Conservation (phyloP, 2,888 invertebrate species). For the Plusia festucae region DNA sequence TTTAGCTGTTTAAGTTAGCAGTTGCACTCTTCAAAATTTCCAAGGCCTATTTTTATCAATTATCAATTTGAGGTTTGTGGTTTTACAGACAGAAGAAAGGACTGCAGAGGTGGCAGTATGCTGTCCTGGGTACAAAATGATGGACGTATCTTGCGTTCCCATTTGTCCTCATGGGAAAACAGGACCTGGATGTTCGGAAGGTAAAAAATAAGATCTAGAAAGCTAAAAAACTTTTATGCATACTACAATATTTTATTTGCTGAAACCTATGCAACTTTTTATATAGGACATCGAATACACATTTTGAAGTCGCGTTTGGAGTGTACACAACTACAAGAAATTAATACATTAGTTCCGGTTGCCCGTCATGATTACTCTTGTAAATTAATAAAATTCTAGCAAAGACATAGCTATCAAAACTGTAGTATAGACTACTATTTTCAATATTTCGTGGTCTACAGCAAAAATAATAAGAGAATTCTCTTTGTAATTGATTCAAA, state of each 20-base stretch:
- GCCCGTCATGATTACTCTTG: background rate
- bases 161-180: constrained; percentile 91
- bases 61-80: background rate
- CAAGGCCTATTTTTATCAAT: too few species aligned
- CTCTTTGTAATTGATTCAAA: background rate
- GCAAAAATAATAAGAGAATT: background rate
- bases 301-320: background rate
- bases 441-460: background rate
- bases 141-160: constrained; percentile 90
- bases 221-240: too few species aligned
- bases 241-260: too few species aligned
- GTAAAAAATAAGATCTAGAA: constrained; percentile 81
- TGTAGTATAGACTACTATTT: background rate
- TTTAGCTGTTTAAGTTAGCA: background rate
- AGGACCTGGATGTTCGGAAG: constrained; percentile 89
- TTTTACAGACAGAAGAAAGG: constrained; percentile 91
- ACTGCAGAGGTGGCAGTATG: constrained; percentile 92
- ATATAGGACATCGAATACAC: background rate
- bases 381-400: background rate
- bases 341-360: background rate
- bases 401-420: background rate
- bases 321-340: background rate
- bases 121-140: constrained; percentile 93
- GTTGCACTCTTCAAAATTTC: constrained; percentile 24
- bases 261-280: too few species aligned